Evolutionary conservation across 1,140 invertebrate genomes (phyloP).

Genomic region (Drepana arcuata): DNA sequence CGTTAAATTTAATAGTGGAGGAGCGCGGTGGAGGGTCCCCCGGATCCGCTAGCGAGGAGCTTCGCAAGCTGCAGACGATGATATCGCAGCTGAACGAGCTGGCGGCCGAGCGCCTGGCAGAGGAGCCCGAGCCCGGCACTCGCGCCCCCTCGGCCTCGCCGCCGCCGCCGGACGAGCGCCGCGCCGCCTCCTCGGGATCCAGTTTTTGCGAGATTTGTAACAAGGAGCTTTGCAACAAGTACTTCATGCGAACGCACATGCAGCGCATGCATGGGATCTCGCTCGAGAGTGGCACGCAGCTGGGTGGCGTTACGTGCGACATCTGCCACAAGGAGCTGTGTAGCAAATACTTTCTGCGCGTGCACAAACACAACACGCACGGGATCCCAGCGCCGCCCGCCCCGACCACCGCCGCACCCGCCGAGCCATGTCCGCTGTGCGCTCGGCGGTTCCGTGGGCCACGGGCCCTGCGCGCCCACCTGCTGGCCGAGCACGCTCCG

Average conservation of each 20-base stretch:
- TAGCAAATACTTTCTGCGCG: constrained; percentile 97
- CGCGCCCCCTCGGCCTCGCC: constrained; percentile 50
- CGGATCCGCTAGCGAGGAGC: constrained; percentile 81
- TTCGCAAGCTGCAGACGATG: constrained; percentile 93
- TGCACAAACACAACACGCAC: constrained; percentile 98
- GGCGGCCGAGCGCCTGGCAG: constrained; percentile 74
- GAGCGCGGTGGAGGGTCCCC: constrained; percentile 55
- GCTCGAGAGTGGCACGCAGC: constrained; percentile 91
- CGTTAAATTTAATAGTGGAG: constrained; percentile 66
- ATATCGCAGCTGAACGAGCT: constrained; percentile 89
- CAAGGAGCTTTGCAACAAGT: constrained; percentile 99
- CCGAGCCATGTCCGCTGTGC: constrained; percentile 87
- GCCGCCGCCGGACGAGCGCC: constrained; percentile 47
- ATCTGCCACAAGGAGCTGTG: constrained; percentile 98
- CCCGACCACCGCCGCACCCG: constrained; percentile 65
- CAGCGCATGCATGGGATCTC: constrained; percentile 99
- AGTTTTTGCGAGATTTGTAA: constrained; percentile 99
- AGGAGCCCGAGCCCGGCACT: constrained; percentile 25
- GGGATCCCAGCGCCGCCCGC: constrained; percentile 81
- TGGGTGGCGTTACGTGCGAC: constrained; percentile 95
- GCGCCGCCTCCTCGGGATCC: constrained; percentile 75
- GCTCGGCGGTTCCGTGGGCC: constrained; percentile 89
- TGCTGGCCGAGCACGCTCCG: constrained; percentile 85
- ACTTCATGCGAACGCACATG: constrained; percentile 99
- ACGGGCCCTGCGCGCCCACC: constrained; percentile 92